These are phyloP conservation scores for Chrysina gloriosa DNA, from an alignment of 2,888 invertebrate species.

Conservation along the genomic window DNA sequence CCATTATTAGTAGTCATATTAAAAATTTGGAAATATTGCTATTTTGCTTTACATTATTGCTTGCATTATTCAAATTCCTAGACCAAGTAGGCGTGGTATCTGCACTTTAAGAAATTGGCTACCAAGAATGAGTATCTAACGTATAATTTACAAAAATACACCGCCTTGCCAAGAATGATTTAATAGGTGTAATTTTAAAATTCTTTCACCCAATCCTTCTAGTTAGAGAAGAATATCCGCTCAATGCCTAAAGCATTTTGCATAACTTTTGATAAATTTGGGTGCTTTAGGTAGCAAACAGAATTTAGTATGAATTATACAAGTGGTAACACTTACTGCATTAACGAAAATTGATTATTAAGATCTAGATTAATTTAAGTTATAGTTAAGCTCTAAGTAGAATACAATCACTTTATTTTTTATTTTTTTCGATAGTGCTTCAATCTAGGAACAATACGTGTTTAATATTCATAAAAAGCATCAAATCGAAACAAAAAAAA, in stretches of 20 bases:
- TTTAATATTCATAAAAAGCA: neutral
- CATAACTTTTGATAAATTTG: neutral
- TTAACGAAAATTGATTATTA: no score
- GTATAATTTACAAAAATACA: neutral
- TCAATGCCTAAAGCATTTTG: neutral
- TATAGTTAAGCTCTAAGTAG: no score
- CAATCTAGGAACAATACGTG: no score
- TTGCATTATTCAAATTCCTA: no score
- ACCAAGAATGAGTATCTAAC: neutral
- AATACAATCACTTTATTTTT: no score
- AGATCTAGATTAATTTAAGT: no score
- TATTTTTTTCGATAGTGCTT: no score
- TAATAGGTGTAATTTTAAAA: slow-evolving; percentile 16
- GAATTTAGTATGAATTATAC: slow-evolving; percentile 1
- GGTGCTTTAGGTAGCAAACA: neutral
- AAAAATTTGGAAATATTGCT: no score
- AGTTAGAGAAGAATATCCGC: neutral
- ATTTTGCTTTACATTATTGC: no score
- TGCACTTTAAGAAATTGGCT: neutral
- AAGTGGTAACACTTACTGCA: no score
- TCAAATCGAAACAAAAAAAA: slow-evolving; percentile 24
- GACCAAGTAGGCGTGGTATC: neutral
- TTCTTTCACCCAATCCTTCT: neutral
- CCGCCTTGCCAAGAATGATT: neutral
- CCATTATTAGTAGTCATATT: no score